phyloP scores from a whole-genome alignment of 2,797 vertebrate genomes.

The Sciurus vulgaris region DNA sequence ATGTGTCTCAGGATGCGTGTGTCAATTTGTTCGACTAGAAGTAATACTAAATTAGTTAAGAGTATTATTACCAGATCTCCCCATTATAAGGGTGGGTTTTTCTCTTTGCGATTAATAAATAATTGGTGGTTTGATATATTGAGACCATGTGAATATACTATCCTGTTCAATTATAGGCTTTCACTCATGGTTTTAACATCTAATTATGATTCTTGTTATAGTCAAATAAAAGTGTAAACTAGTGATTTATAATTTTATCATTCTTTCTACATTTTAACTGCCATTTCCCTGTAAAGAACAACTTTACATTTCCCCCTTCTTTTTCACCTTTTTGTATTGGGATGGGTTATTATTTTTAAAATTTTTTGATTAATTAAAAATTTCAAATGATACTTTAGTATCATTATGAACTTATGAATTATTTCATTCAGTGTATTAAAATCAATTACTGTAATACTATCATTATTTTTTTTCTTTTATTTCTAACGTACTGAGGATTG shows the following conservation, averaged over 20 bases:
- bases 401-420: not conserved
- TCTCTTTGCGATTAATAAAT: slow-evolving; percentile 15
- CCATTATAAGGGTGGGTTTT: not conserved
- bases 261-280: slow-evolving; percentile 29
- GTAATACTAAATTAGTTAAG: not conserved
- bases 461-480: too few relatives aligned
- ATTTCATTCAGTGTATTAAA: not conserved
- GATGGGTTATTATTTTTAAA: not conserved
- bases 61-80: not conserved
- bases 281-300: not conserved
- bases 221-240: not conserved
- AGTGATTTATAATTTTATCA: not conserved
- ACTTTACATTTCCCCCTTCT: not conserved
- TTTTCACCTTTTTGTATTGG: not conserved
- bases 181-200: not conserved
- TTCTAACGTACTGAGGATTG: too few relatives aligned
- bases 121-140: not conserved
- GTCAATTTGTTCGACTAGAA: not conserved
- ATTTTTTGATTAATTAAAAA: too few relatives aligned
- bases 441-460: not conserved
- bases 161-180: not conserved
- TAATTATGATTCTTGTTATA: not conserved
- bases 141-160: not conserved
- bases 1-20: not conserved
- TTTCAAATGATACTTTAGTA: not conserved